Percentiles rank a stretch among this genome's conserved stretches.
Conservation (phyloP, 2,888 invertebrate genomes). For the Zonitis immaculata region DNA sequence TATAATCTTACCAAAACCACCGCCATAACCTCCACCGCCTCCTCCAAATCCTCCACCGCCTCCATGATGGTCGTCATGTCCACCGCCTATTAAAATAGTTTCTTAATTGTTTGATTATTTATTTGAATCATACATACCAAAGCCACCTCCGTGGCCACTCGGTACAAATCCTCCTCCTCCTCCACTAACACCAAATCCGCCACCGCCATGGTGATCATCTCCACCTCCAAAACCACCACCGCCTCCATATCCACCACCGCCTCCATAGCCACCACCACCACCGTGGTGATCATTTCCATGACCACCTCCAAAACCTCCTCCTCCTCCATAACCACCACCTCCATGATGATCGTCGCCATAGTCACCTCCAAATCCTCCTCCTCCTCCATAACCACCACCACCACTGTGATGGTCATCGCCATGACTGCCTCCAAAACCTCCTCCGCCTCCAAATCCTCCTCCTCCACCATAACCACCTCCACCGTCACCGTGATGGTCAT, state of each 20-base stretch:
- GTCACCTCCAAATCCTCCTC: not conserved
- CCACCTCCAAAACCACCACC: conserved; percentile 10
- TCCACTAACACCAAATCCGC: too few species aligned
- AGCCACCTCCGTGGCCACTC: conserved; percentile 13
- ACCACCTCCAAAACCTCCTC: conserved; percentile 14
- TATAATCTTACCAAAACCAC: conserved; percentile 11
- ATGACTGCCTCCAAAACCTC: too few species aligned
- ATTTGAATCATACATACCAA: too few species aligned
- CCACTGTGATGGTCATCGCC: too few species aligned
- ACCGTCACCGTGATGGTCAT: conserved; percentile 10
- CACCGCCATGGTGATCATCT: too few species aligned
- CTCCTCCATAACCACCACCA: too few species aligned
- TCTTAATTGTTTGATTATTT: too few species aligned
- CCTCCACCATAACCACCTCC: conserved; percentile 29
- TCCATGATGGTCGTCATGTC: conserved; percentile 13
- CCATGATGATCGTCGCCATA: too few species aligned
- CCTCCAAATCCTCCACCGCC: conserved; percentile 11
- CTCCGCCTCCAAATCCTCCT: too few species aligned
- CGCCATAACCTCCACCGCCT: conserved; percentile 10
- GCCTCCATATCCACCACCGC: conserved; percentile 11
- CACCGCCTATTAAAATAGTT: conserved; percentile 10
- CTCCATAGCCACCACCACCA: too few species aligned
- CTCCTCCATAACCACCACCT: too few species aligned
- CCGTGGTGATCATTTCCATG: conserved; percentile 14
- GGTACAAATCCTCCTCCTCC: too few species aligned